phyloP scores from a whole-genome alignment of 2,888 invertebrate genomes.

The Scrobipalpa atriplicella region DNA sequence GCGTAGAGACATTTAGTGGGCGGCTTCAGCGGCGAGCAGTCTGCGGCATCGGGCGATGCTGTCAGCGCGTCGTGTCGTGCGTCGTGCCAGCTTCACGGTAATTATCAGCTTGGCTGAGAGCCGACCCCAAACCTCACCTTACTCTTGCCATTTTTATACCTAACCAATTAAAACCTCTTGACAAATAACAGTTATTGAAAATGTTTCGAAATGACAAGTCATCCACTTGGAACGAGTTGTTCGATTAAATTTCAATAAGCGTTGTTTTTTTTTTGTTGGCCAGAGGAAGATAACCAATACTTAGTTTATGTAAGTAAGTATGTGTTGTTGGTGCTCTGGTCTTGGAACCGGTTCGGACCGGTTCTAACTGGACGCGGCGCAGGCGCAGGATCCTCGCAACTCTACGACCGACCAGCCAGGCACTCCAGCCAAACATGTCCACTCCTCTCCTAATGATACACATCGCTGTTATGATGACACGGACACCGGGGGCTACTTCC shows the following conservation, averaged over 20 bases:
- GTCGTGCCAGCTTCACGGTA: conserved; percentile 1
- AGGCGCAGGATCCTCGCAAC: not conserved
- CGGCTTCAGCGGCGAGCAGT: conserved; percentile 11
- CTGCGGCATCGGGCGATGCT: not conserved
- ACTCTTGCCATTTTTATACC: conserved; percentile 4
- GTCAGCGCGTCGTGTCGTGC: not conserved
- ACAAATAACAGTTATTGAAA: not conserved
- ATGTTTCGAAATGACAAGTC: conserved; percentile 9
- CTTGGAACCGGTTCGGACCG: conserved; percentile 11
- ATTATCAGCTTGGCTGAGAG: conserved; percentile 4
- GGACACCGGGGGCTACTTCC: conserved; percentile 11
- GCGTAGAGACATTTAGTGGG: not conserved
- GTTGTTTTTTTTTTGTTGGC: not conserved
- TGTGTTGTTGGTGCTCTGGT: not conserved
- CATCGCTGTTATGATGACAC: not conserved
- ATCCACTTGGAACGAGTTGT: conserved; percentile 8
- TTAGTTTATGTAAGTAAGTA: conserved; percentile 11
- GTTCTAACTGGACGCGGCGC: not conserved
- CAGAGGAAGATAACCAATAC: conserved; percentile 3
- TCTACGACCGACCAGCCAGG: too few species aligned
- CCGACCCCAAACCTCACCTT: conserved; percentile 9
- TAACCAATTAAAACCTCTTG: conserved; percentile 8
- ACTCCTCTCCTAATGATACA: conserved; percentile 6
- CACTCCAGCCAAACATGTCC: too few species aligned
- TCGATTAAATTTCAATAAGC: conserved; percentile 11